Evolutionary conservation across 2,113 vertebrate species (phyloP).

Genomic region (Pseudopipra pipra): DNA sequence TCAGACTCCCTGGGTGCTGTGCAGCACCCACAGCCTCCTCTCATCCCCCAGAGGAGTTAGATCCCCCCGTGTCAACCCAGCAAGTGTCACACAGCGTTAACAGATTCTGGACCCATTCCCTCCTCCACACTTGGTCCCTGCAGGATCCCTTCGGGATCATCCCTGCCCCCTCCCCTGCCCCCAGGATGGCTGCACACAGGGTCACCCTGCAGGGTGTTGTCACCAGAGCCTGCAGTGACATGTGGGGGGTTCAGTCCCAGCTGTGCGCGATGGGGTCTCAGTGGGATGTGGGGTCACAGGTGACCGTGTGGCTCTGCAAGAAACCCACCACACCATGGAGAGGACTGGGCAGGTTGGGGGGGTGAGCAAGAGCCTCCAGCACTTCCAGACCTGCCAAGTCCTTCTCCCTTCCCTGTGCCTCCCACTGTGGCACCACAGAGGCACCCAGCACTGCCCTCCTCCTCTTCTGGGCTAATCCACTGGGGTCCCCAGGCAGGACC

Average conservation of each 20-base stretch:
- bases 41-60: accelerated
- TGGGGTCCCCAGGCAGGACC: accelerated
- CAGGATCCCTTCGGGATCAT: neutral
- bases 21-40: neutral
- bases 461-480: neutral
- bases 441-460: neutral
- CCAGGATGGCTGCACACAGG: accelerated
- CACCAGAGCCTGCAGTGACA: neutral
- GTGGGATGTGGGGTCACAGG: neutral
- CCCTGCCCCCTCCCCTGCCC: neutral
- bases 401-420: neutral
- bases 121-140: accelerated
- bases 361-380: neutral
- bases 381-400: neutral
- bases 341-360: accelerated
- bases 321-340: accelerated
- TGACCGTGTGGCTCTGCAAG: accelerated
- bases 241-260: accelerated
- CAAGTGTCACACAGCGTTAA: accelerated
- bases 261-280: accelerated
- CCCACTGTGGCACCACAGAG: accelerated
- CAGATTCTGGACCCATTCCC: accelerated
- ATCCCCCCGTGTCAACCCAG: neutral
- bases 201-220: neutral
- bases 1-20: too few relatives aligned